Evolutionary conservation across 2,888 invertebrate species (phyloP).

Genomic region (Apamea monoglypha): DNA sequence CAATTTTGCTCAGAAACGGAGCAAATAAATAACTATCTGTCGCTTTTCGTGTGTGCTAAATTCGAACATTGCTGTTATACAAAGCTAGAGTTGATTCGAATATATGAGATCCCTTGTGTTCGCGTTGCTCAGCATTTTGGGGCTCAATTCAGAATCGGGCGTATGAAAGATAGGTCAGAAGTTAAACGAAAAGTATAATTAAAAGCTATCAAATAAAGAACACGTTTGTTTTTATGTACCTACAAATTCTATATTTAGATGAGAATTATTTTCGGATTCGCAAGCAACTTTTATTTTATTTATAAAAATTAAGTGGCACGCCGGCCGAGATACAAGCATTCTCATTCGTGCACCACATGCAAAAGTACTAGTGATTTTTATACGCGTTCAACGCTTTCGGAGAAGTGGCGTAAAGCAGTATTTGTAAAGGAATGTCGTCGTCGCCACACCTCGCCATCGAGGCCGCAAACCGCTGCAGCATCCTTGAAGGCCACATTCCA

Average conservation of each 20-base stretch:
- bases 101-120: slow-evolving; percentile 43
- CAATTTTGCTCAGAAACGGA: slow-evolving; percentile 44
- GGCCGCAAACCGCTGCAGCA: slow-evolving; percentile 81
- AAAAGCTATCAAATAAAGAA: neutral
- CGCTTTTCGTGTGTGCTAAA: slow-evolving; percentile 39
- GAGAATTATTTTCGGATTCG: slow-evolving; percentile 6
- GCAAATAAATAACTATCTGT: slow-evolving; percentile 41
- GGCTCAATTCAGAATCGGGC: slow-evolving; percentile 16
- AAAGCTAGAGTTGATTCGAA: slow-evolving; percentile 39
- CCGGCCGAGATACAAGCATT: slow-evolving; percentile 20
- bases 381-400: slow-evolving; percentile 62
- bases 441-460: slow-evolving; percentile 84
- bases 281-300: slow-evolving; percentile 13
- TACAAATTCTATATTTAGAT: slow-evolving; percentile 11
- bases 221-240: neutral
- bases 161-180: slow-evolving; percentile 2
- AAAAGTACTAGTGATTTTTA: slow-evolving; percentile 63
- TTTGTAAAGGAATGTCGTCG: slow-evolving; percentile 83
- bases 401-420: slow-evolving; percentile 70
- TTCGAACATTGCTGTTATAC: slow-evolving; percentile 27
- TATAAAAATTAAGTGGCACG: slow-evolving; percentile 31
- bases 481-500: slow-evolving; percentile 90
- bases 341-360: slow-evolving; percentile 40
- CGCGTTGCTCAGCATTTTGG: slow-evolving; percentile 16
- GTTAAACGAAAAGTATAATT: neutral